phyloP scores from a whole-genome alignment of 2,888 invertebrate species.

The Lydus trimaculatus region DNA sequence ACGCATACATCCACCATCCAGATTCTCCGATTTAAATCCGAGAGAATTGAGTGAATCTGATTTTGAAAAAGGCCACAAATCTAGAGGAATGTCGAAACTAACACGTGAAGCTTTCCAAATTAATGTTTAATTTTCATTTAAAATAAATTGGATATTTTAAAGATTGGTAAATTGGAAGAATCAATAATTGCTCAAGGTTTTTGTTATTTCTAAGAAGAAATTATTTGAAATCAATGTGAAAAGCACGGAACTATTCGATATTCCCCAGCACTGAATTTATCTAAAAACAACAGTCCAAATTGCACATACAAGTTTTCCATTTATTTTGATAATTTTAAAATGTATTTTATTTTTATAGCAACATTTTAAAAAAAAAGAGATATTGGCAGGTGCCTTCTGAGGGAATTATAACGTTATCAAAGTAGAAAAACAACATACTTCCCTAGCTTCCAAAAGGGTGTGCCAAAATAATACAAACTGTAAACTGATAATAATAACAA shows the following conservation, averaged over 20 bases:
- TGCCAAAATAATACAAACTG: constrained; percentile 53
- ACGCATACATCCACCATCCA: constrained; percentile 84
- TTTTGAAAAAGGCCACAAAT: constrained; percentile 60
- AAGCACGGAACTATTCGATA: not conserved
- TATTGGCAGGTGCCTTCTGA: constrained; percentile 56
- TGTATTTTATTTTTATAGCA: constrained; percentile 24
- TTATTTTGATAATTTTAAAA: not conserved
- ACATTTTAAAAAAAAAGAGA: constrained; percentile 17
- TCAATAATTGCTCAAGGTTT: not conserved
- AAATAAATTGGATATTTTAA: not conserved
- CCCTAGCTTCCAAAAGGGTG: constrained; percentile 55
- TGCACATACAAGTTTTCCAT: not conserved
- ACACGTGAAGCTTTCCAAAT: constrained; percentile 79
- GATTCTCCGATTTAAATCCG: constrained; percentile 77
- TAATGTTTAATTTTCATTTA: constrained; percentile 67
- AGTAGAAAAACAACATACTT: constrained; percentile 31
- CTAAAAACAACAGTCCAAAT: constrained; percentile 9
- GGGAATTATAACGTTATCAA: constrained; percentile 44
- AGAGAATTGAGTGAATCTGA: constrained; percentile 60
- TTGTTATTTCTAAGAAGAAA: not conserved
- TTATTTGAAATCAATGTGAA: not conserved
- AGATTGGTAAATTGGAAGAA: not conserved
- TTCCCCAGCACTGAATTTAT: constrained; percentile 13
- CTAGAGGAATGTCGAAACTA: constrained; percentile 58
- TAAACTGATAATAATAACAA: constrained; percentile 38